These are phyloP conservation scores for Amphipyra berbera DNA, from an alignment of 2,888 invertebrate species.

Conservation along the genomic window DNA sequence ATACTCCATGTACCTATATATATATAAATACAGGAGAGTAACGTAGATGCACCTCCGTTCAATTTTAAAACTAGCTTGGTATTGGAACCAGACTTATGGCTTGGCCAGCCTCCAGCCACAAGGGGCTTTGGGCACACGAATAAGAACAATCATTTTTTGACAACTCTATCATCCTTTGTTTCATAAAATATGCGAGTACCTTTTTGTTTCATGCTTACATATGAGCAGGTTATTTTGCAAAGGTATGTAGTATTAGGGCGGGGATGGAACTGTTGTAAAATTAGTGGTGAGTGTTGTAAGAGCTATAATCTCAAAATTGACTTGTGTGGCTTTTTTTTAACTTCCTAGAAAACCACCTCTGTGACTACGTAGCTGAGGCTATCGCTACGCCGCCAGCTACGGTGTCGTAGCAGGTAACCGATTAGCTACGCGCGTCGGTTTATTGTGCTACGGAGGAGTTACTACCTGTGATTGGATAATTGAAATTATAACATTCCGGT, in stretches of 20 bases:
- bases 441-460: background rate
- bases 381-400: slow-evolving; percentile 5
- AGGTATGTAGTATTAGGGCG: no score
- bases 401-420: slow-evolving; percentile 2
- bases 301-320: no score
- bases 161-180: slow-evolving; percentile 57
- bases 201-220: background rate
- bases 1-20: background rate
- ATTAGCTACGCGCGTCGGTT: slow-evolving; percentile 3
- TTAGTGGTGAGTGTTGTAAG: no score
- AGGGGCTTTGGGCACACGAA: slow-evolving; percentile 55
- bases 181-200: slow-evolving; percentile 28
- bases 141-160: slow-evolving; percentile 67
- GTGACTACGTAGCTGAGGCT: background rate
- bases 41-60: slow-evolving; percentile 46
- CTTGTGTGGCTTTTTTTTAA: no score
- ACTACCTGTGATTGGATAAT: background rate
- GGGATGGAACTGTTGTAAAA: no score
- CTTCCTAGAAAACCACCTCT: background rate
- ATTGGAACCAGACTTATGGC: slow-evolving; percentile 64
- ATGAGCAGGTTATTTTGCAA: no score
- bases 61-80: slow-evolving; percentile 66
- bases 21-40: slow-evolving; percentile 26
- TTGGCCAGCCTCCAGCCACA: slow-evolving; percentile 67
- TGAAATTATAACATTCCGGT: no score